Evolutionary conservation across 2,113 vertebrate genomes (phyloP), one percentile per base, ranked within the genome.

Genomic region (Pimephales promelas): DNA sequence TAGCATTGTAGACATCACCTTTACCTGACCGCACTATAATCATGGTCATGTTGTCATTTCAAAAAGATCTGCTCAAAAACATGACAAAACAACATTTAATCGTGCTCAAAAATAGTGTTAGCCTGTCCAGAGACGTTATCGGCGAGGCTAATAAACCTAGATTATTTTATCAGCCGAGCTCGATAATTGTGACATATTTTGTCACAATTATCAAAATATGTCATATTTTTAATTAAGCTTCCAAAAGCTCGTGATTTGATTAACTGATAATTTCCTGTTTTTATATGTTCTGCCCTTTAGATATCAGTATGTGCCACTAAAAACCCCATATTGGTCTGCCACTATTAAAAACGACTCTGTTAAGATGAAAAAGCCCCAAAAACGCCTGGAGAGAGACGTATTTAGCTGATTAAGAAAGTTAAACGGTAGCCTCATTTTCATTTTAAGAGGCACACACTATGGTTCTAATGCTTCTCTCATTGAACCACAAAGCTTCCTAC

Each of bases 401-500:
- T 82, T 92, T 92, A 90, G 90, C 87, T 92, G 89, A 88, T 88
- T 90, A 90, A 86, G 91, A 85, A 86, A 89, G 85, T 91, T 91
- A 92, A 92, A 93, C 92, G 88, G 91, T 91, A 92, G 90, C 91
- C 90, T 91, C 90, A 85, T 81, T 83, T 87, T 72, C 78, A 79
- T 87, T 89, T 86, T 86, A 88, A 81, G 52, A 82, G 79, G 88
- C 92, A 91, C 89, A 89, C 91, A 91, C 91, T 93, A 89, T 91
- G 82, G 88, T 92, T 93, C 92, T 90, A 93, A 93, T 94, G 91
- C 90, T 83, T 92, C 90, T 93, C 87, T 88, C 90, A 88, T 43
- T 78, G 87, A 90, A 92, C 93, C 93, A 87, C 93, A 93, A 89
- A 92, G 89, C 93, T 95, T 94, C 93, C 94, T 94, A 93, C 92